Percentiles rank a stretch among this genome's conserved stretches.
Conservation (phyloP, 2,888 invertebrate species). For the Lasioglossum lativentre region DNA sequence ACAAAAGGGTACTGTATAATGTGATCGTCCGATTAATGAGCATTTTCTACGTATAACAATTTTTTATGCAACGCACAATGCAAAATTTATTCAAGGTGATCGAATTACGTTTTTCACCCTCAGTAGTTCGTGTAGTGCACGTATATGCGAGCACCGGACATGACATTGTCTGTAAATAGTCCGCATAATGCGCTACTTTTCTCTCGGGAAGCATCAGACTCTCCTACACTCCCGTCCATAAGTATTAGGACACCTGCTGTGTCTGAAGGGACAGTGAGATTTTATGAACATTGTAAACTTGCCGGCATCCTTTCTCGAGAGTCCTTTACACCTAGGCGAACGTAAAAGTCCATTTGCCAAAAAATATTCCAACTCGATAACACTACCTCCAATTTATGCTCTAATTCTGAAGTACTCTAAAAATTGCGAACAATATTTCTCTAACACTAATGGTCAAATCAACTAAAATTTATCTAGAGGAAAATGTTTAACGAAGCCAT, state of each 20-base stretch:
- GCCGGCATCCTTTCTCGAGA: background rate
- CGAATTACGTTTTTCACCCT: background rate
- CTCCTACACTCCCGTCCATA: slow-evolving; percentile 6
- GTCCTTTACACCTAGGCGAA: background rate
- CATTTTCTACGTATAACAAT: background rate
- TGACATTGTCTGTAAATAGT: slow-evolving; percentile 16
- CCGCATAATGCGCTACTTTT: slow-evolving; percentile 12
- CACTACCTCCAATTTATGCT: background rate
- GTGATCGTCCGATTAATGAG: background rate
- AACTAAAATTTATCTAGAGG: too few species aligned
- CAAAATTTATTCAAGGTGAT: slow-evolving; percentile 11
- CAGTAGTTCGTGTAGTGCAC: background rate
- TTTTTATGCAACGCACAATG: background rate
- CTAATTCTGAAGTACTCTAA: background rate
- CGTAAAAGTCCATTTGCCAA: background rate
- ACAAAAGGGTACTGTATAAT: background rate
- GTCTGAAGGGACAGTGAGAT: background rate
- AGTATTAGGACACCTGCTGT: background rate
- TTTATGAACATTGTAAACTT: background rate
- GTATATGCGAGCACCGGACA: slow-evolving; percentile 7
- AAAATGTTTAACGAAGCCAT: background rate
- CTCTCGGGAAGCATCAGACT: slow-evolving; percentile 6
- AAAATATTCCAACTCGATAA: background rate
- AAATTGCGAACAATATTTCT: background rate
- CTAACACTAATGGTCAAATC: too few species aligned